Evolutionary conservation across 2,888 invertebrate genomes (phyloP), one percentile per base, ranked within the genome.

Genomic region (Cephalotes varians): DNA sequence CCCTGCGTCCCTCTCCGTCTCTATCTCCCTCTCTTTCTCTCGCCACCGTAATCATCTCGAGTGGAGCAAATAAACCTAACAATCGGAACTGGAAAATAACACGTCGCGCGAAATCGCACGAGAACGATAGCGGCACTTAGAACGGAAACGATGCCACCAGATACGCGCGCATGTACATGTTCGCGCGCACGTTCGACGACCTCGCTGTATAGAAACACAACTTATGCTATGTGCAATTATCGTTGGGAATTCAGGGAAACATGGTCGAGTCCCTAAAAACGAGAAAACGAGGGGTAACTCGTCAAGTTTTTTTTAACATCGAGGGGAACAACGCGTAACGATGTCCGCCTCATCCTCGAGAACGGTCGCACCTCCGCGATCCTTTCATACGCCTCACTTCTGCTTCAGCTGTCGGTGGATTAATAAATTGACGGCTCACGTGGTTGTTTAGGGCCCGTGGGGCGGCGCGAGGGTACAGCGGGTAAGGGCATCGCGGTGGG

Each of bases 381-480:
- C 69, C 82, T 87, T 90, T 88, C 56, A 77, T 86, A 62, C 80
- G 77, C 56, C 69, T 58, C 62, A 77, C 9, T 47, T 79, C 81
- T 83, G 56, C 77, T 40, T 81, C 64, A 83, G 64, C 69, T 84
- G 71, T 9, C 80, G 83, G 74, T 76, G 88, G 85, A 88, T 90
- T 90, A 89, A 90, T 90, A 90, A 90, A 90, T 90, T 85, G 89
- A 88, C 74, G 62, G 73, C 67, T 77, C 67, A 79, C 72, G 73
- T 83, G 82, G 80, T 77, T 67, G 62, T 44, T 31, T 71, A 56
- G 54, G 40, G 15, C 18, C 7, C 65, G 60, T 25, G 72, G 47
- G 31, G 7, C 4, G 44, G 34, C 40, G 44, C 34, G 21, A 69
- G 49, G 49, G 34, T 47, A 12, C 18, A 37, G 21, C 21, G 54